phyloP scores from a whole-genome alignment of 2,113 vertebrate species.

The Oreochromis spilurus region DNA sequence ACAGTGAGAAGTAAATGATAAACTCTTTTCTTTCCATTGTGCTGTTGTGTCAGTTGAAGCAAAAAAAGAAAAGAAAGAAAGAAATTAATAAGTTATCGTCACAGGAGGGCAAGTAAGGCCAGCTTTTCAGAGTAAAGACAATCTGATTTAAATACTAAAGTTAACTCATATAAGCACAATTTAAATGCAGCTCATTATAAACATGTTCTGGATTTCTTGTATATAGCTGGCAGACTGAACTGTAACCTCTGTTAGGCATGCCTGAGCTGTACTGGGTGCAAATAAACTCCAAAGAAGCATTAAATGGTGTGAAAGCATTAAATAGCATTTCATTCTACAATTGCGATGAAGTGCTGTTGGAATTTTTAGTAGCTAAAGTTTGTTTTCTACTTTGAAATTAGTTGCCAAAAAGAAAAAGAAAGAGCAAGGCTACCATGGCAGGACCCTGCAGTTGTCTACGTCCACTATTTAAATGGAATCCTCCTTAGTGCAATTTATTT shows the following conservation, averaged over 20 bases:
- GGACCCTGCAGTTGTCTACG: not conserved
- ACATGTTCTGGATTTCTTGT: not conserved
- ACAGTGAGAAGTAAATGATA: not conserved
- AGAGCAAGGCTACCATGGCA: not conserved
- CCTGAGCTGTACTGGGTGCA: not conserved
- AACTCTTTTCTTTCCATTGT: conserved; percentile 7
- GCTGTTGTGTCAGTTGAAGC: not conserved
- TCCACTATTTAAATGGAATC: not conserved
- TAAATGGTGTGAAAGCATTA: not conserved
- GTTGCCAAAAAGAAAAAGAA: not conserved
- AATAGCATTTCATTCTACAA: not conserved
- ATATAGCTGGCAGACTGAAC: not conserved
- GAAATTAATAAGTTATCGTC: not conserved
- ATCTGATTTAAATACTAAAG: conserved; percentile 41
- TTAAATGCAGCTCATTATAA: conserved; percentile 9
- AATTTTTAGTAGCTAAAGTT: not conserved
- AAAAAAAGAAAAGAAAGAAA: not conserved
- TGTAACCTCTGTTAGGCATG: not conserved
- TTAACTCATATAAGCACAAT: conserved; percentile 26
- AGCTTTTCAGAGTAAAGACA: conserved; percentile 34
- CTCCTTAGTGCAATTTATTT: not conserved
- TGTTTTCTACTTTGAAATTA: not conserved
- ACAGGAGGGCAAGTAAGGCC: conserved; percentile 15
- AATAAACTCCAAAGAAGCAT: not conserved
- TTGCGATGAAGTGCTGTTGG: not conserved